These are phyloP conservation scores for Meliscaeva auricollis DNA, from an alignment of 2,888 invertebrate genomes.

Conservation along the genomic window DNA sequence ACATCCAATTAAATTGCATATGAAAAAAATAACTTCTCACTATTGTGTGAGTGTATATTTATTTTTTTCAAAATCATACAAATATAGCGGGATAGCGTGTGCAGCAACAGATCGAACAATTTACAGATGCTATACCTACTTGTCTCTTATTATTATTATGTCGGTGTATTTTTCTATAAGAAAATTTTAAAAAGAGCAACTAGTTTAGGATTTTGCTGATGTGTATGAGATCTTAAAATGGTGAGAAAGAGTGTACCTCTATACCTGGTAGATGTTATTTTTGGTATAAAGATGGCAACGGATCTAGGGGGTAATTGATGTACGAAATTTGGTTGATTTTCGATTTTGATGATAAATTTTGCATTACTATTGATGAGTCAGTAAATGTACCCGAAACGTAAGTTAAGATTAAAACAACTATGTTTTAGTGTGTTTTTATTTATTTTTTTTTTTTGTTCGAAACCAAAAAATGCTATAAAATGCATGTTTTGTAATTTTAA, in stretches of 20 bases:
- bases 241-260: conserved; percentile 61
- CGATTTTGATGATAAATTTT: too few relatives aligned
- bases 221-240: conserved; percentile 37
- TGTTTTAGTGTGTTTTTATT: too few relatives aligned
- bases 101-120: not conserved
- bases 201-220: conserved; percentile 52
- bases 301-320: conserved; percentile 45
- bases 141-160: not conserved
- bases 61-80: not conserved
- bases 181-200: conserved; percentile 64
- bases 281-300: not conserved
- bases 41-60: conserved; percentile 17
- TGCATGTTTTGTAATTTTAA: too few relatives aligned
- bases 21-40: conserved; percentile 30
- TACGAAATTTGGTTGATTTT: too few relatives aligned
- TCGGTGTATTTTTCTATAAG: conserved; percentile 2
- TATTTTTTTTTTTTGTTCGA: too few relatives aligned
- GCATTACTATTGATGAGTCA: too few relatives aligned
- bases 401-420: too few relatives aligned
- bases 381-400: too few relatives aligned
- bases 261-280: conserved; percentile 54
- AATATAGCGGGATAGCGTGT: conserved; percentile 9
- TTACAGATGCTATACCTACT: not conserved
- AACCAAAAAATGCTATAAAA: too few relatives aligned
- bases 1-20: conserved; percentile 17